These are phyloP conservation scores for Bucorvus abyssinicus DNA, from an alignment of 2,797 vertebrate genomes.

Conservation along the genomic window DNA sequence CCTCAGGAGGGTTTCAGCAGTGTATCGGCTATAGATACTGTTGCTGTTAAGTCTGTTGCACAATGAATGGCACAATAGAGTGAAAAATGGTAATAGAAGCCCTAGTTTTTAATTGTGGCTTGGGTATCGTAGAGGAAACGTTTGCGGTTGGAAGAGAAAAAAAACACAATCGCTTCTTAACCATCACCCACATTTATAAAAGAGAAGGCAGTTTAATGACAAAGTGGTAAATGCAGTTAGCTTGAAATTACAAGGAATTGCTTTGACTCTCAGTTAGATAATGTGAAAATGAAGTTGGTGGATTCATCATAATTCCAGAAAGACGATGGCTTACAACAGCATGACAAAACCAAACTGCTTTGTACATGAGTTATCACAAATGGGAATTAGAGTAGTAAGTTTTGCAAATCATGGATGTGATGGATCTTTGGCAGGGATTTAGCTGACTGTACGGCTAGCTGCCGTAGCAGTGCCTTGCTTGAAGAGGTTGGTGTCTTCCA, in stretches of 20 bases:
- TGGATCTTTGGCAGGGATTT: constrained; percentile 13
- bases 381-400: constrained; percentile 9
- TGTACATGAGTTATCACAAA: constrained; percentile 10
- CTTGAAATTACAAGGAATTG: background rate
- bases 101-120: background rate
- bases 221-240: background rate
- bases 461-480: background rate
- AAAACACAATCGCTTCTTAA: background rate
- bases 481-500: constrained; percentile 35
- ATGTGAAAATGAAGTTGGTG: background rate
- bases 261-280: background rate
- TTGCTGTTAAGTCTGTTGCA: background rate
- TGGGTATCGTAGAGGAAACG: background rate
- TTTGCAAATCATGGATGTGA: constrained; percentile 20
- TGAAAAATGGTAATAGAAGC: background rate
- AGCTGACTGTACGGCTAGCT: background rate
- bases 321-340: background rate
- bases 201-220: constrained; percentile 5
- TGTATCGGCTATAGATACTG: background rate
- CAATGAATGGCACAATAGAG: background rate
- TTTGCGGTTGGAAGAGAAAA: background rate
- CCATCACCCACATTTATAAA: background rate
- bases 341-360: background rate
- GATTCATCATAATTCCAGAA: constrained; percentile 25
- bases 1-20: background rate